These are phyloP conservation scores for Salvelinus namaycush DNA, from an alignment of 2,113 vertebrate genomes.

Conservation along the genomic window DNA sequence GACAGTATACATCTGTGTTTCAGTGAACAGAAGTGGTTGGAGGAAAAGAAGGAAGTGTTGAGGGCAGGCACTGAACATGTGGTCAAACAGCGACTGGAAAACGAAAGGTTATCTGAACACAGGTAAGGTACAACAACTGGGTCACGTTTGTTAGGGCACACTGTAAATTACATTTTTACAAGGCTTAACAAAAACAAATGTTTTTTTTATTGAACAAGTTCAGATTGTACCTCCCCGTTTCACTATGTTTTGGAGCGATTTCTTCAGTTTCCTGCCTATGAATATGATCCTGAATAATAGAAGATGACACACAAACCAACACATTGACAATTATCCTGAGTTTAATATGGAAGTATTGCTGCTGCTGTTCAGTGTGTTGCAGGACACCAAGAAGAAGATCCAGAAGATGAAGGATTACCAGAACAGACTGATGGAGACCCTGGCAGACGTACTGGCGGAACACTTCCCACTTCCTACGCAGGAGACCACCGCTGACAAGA, in stretches of 20 bases:
- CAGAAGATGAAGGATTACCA: conserved; percentile 70
- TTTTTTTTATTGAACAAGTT: background rate
- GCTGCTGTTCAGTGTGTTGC: conserved; percentile 56
- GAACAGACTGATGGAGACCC: conserved; percentile 66
- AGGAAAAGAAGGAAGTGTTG: conserved; percentile 67
- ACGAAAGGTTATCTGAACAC: conserved; percentile 56
- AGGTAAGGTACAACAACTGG: conserved; percentile 49
- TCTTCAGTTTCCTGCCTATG: background rate
- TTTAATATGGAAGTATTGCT: background rate
- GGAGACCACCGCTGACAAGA: conserved; percentile 50
- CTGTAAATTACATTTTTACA: too few relatives aligned
- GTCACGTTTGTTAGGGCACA: background rate
- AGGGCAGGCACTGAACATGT: conserved; percentile 52
- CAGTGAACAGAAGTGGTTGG: conserved; percentile 73
- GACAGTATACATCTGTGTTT: conserved; percentile 8
- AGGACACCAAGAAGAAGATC: conserved; percentile 70
- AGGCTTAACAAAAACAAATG: too few relatives aligned
- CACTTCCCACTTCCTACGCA: conserved; percentile 65
- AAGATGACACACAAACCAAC: too few relatives aligned
- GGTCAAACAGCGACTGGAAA: conserved; percentile 53
- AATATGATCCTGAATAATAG: background rate
- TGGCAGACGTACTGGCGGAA: conserved; percentile 67
- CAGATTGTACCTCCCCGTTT: background rate
- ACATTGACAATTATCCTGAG: too few relatives aligned
- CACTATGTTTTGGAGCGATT: background rate